phyloP scores from a whole-genome alignment of 2,888 invertebrate species.

The Drosophila incognita region DNA sequence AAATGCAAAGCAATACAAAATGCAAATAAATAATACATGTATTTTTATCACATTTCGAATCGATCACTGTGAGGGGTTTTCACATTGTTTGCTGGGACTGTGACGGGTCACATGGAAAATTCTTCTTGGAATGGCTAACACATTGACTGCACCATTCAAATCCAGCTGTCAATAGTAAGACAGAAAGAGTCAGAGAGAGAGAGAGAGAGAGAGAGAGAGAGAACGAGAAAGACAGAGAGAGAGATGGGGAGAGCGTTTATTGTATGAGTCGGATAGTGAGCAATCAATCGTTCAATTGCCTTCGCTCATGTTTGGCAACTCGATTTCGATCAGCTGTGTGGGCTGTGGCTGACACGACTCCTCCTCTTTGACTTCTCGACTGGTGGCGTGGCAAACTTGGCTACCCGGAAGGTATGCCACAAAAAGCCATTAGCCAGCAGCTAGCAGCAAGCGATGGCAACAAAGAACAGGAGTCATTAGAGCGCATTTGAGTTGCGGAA shows the following conservation, averaged over 20 bases:
- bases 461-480: slow-evolving; percentile 81
- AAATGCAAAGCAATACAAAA: too few relatives aligned
- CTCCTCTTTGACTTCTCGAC: slow-evolving; percentile 9
- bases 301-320: slow-evolving; percentile 55
- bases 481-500: slow-evolving; percentile 78
- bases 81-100: not conserved
- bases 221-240: not conserved
- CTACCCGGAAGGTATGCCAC: slow-evolving; percentile 72
- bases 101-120: slow-evolving; percentile 59
- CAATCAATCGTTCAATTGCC: slow-evolving; percentile 60
- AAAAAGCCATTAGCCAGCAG: slow-evolving; percentile 53
- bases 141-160: slow-evolving; percentile 48
- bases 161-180: slow-evolving; percentile 45
- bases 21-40: not conserved
- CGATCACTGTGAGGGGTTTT: not conserved
- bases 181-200: not conserved
- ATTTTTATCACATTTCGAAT: not conserved
- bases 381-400: slow-evolving; percentile 21
- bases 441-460: slow-evolving; percentile 46
- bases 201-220: not conserved
- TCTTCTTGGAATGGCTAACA: slow-evolving; percentile 59
- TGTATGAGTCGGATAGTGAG: slow-evolving; percentile 48
- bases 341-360: slow-evolving; percentile 27
- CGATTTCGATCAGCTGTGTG: slow-evolving; percentile 64
- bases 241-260: not conserved